phyloP scores from a whole-genome alignment of 2,888 invertebrate genomes.

The Limnephilus marmoratus region DNA sequence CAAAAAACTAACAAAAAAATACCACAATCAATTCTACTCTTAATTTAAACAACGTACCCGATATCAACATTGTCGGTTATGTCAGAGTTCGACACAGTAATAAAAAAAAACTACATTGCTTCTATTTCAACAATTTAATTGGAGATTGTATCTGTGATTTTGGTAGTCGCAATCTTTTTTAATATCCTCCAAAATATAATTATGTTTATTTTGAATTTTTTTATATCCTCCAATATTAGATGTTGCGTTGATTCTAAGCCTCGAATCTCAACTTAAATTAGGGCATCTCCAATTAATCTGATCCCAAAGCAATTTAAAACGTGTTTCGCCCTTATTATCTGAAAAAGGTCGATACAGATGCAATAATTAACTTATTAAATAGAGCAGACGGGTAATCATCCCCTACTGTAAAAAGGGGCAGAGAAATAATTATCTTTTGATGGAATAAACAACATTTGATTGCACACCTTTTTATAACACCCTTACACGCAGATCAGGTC shows the following conservation, averaged over 20 bases:
- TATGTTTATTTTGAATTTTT: not conserved
- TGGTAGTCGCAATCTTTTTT: conserved; percentile 3
- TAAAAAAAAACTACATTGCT: not conserved
- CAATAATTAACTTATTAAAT: conserved; percentile 34
- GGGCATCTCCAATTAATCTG: conserved; percentile 26
- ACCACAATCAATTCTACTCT: too few species aligned
- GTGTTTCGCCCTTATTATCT: conserved; percentile 11
- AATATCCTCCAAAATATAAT: not conserved
- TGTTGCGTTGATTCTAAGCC: not conserved
- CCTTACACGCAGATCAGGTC: not conserved
- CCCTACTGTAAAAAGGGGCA: not conserved
- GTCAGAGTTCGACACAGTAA: not conserved
- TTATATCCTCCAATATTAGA: not conserved
- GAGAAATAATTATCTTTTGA: not conserved
- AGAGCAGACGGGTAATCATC: not conserved
- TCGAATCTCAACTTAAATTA: not conserved
- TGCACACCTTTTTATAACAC: not conserved
- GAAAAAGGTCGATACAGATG: not conserved
- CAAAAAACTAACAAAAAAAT: too few species aligned
- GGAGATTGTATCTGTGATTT: not conserved
- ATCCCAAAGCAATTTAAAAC: conserved; percentile 47
- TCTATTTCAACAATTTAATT: not conserved
- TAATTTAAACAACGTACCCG: too few species aligned
- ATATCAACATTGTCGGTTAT: not conserved
- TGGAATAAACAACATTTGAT: not conserved